Conservation (phyloP, 1,140 invertebrate species). For the Diabrotica virgifera region DNA sequence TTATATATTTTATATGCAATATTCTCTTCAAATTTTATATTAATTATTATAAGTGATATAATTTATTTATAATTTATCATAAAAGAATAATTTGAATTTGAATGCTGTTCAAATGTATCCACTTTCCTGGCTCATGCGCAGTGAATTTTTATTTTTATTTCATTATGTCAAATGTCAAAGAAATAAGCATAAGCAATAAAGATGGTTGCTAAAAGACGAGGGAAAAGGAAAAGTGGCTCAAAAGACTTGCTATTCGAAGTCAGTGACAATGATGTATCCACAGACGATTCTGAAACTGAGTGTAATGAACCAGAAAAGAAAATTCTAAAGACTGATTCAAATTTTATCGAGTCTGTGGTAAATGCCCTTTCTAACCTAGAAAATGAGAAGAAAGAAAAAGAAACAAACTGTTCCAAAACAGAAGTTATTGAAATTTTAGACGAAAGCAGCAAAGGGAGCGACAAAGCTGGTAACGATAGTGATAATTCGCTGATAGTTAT, state of each 20-base stretch:
- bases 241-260: slow-evolving; percentile 30
- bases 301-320: slow-evolving; percentile 26
- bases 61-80: no score
- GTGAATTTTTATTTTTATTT: not conserved
- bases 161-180: not conserved
- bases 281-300: slow-evolving; percentile 22
- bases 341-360: slow-evolving; percentile 11
- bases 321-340: slow-evolving; percentile 20
- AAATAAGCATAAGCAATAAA: not conserved
- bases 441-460: not conserved
- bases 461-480: no score
- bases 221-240: slow-evolving; percentile 30
- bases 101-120: not conserved
- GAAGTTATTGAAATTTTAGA: not conserved
- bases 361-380: slow-evolving; percentile 16
- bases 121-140: not conserved
- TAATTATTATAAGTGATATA: no score
- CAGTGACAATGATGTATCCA: slow-evolving; percentile 25
- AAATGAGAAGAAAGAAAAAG: slow-evolving; percentile 8
- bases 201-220: slow-evolving; percentile 24
- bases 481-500: no score
- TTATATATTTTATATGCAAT: no score
- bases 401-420: slow-evolving; percentile 5
- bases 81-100: no score
- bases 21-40: no score